phyloP scores from a whole-genome alignment of 2,888 invertebrate species.

The Bellardia bayeri region DNA sequence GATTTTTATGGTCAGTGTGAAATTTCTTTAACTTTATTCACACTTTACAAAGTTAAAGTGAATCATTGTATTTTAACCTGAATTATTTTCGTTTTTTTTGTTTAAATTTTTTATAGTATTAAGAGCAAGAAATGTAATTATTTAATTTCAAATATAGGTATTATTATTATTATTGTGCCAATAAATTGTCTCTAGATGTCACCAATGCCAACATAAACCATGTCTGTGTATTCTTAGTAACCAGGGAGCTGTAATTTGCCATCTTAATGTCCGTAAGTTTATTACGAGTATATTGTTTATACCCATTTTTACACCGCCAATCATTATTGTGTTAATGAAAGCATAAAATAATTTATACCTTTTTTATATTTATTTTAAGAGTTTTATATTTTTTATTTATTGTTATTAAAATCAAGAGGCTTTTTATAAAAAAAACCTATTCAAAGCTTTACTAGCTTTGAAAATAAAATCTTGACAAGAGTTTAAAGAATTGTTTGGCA shows the following conservation, averaged over 20 bases:
- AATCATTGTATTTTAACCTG: conserved; percentile 18
- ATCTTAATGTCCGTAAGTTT: not conserved
- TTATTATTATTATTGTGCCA: not conserved
- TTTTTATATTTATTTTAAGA: not conserved
- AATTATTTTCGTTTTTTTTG: not conserved
- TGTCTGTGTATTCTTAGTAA: not conserved
- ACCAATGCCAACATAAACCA: not conserved
- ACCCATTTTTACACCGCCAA: not conserved
- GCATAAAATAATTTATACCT: conserved; percentile 1
- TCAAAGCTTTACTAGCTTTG: not conserved
- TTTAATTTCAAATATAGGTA: not conserved
- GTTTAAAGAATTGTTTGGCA: not conserved
- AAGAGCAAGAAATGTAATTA: not conserved
- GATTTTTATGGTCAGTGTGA: conserved; percentile 6
- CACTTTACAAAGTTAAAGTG: not conserved
- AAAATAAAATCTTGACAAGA: not conserved
- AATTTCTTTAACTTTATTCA: conserved; percentile 2
- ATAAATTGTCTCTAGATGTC: not conserved
- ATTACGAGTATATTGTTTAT: conserved; percentile 5
- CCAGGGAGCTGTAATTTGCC: not conserved
- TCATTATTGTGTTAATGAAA: conserved; percentile 1
- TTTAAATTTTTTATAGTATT: not conserved
- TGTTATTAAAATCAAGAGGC: conserved; percentile 7
- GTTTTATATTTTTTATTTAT: not conserved
- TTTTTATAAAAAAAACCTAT: not conserved